phyloP scores from a whole-genome alignment of 2,888 invertebrate genomes.

The Drosophila ochracea region DNA sequence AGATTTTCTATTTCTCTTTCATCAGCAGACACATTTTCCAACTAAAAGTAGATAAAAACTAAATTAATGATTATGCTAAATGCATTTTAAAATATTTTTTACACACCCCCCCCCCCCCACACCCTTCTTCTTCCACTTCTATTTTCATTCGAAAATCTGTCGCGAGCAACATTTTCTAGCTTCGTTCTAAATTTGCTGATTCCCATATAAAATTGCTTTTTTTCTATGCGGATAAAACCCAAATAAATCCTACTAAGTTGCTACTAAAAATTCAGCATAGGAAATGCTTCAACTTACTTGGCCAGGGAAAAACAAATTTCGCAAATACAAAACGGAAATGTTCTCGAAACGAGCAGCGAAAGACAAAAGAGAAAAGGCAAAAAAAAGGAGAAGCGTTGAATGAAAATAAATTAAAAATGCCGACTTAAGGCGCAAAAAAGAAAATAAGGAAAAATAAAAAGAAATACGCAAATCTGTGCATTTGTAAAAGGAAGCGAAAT shows the following conservation, averaged over 20 bases:
- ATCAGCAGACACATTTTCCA: background rate
- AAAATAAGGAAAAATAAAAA: slow-evolving; percentile 35
- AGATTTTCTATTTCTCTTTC: background rate
- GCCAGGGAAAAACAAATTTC: slow-evolving; percentile 57
- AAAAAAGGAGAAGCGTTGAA: slow-evolving; percentile 34
- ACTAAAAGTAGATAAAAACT: background rate
- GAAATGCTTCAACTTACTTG: slow-evolving; percentile 34
- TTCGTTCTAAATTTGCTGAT: background rate
- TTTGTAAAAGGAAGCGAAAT: slow-evolving; percentile 72
- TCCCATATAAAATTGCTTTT: background rate
- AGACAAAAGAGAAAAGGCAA: slow-evolving; percentile 38
- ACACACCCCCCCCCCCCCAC: too few species aligned
- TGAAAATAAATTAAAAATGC: slow-evolving; percentile 75
- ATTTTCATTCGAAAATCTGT: background rate
- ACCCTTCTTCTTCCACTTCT: background rate
- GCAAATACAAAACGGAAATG: slow-evolving; percentile 76
- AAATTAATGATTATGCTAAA: background rate
- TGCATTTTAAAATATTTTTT: background rate
- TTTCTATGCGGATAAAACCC: background rate
- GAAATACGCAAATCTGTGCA: slow-evolving; percentile 68
- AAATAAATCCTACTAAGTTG: slow-evolving; percentile 23
- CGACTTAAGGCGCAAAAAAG: slow-evolving; percentile 67
- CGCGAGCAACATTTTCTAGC: background rate
- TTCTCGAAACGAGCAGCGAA: slow-evolving; percentile 24
- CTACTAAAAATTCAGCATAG: slow-evolving; percentile 43